Evolutionary conservation across 2,797 vertebrate species (phyloP).

Genomic region (Yasuhikotakia modesta): DNA sequence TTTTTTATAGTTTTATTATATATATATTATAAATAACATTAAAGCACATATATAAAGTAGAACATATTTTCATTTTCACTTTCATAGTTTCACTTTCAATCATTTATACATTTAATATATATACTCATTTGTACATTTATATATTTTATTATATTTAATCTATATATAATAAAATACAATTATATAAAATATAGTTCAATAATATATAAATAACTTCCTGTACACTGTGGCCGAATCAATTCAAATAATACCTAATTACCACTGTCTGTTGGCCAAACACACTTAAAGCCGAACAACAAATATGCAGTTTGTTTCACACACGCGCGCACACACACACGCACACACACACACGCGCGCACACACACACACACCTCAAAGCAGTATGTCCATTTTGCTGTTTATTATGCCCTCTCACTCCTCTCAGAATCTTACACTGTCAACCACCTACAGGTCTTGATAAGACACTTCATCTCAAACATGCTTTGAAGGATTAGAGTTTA

Average conservation of each 20-base stretch:
- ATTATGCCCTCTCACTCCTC: not conserved
- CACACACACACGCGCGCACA: too few relatives aligned
- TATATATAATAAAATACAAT: too few relatives aligned
- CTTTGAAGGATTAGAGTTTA: constrained; percentile 8
- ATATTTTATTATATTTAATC: too few relatives aligned
- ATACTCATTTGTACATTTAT: too few relatives aligned
- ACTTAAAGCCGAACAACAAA: not conserved
- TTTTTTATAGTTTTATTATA: too few relatives aligned
- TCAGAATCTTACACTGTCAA: not conserved
- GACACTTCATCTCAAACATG: constrained; percentile 11
- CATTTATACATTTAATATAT: too few relatives aligned
- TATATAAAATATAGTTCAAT: too few relatives aligned
- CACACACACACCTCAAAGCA: not conserved
- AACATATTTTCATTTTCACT: too few relatives aligned
- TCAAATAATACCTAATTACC: not conserved
- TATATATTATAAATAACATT: too few relatives aligned
- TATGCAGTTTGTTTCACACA: not conserved
- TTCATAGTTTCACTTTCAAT: too few relatives aligned
- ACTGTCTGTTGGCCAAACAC: not conserved
- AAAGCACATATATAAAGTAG: too few relatives aligned
- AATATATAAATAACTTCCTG: too few relatives aligned
- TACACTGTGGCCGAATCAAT: not conserved
- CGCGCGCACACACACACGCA: not conserved
- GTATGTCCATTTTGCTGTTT: constrained; percentile 1
- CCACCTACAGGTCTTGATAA: constrained; percentile 13